Percentiles rank a stretch among this genome's conserved stretches.
Conservation (phyloP, 2,888 invertebrate genomes). For the Caenorhabditis becei region DNA sequence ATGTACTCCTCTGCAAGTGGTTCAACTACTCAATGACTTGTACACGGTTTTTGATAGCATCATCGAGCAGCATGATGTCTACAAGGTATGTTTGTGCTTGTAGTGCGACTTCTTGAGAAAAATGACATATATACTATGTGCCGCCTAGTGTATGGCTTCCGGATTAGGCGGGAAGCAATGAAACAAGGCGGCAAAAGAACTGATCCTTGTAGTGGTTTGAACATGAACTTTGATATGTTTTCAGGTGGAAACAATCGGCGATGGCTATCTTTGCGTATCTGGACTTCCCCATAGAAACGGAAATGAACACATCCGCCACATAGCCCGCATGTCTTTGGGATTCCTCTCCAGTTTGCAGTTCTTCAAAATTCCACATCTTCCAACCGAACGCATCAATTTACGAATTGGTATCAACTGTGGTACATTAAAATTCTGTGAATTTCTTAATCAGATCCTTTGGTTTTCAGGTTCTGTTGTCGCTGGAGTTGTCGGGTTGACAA, state of each 20-base stretch:
- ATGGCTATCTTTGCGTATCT: conserved; percentile 68
- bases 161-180: background rate
- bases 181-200: too few species aligned
- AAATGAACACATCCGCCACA: conserved; percentile 68
- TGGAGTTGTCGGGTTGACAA: conserved; percentile 73
- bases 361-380: conserved; percentile 77
- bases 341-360: conserved; percentile 65
- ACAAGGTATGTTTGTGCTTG: conserved; percentile 71
- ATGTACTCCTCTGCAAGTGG: conserved; percentile 74
- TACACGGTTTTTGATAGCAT: conserved; percentile 78
- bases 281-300: conserved; percentile 71
- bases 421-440: background rate
- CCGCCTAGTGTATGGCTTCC: background rate
- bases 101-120: too few species aligned
- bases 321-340: conserved; percentile 72
- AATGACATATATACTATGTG: too few species aligned
- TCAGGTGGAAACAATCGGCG: conserved; percentile 74
- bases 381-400: conserved; percentile 72
- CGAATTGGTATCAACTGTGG: conserved; percentile 71
- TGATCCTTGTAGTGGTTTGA: too few species aligned
- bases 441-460: background rate
- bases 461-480: conserved; percentile 68
- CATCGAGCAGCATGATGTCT: conserved; percentile 78
- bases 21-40: conserved; percentile 77
- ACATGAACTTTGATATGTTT: background rate